These are phyloP conservation scores for Drosophila dunni DNA, from an alignment of 1,140 invertebrate species.

Conservation along the genomic window DNA sequence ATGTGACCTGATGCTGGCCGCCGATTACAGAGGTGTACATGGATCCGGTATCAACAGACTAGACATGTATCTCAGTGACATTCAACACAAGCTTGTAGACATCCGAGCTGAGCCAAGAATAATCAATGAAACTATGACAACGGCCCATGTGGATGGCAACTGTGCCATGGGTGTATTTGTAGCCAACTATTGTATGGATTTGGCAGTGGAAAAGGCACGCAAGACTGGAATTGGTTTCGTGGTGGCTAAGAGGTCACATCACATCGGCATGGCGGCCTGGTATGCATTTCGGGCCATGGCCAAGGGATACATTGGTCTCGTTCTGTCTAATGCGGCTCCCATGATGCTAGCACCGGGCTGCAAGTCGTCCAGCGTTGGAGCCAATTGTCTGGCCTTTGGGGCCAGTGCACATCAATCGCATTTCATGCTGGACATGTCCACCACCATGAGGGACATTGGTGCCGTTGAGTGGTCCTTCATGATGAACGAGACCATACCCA, in stretches of 20 bases:
- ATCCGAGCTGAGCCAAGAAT: conserved; percentile 87
- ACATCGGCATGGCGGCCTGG: conserved; percentile 90
- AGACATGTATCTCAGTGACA: conserved; percentile 88
- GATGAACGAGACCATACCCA: conserved; percentile 89
- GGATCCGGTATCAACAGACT: conserved; percentile 95
- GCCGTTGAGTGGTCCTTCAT: conserved; percentile 91
- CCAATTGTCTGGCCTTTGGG: conserved; percentile 93
- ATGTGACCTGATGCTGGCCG: conserved; percentile 91
- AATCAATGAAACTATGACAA: conserved; percentile 89
- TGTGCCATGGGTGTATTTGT: conserved; percentile 89
- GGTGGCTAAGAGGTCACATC: conserved; percentile 87
- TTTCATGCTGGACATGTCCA: conserved; percentile 97
- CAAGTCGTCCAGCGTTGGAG: conserved; percentile 90
- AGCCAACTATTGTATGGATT: conserved; percentile 92
- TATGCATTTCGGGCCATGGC: conserved; percentile 92
- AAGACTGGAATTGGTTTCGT: conserved; percentile 94
- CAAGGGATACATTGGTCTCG: conserved; percentile 91
- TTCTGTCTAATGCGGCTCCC: conserved; percentile 96
- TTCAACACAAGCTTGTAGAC: conserved; percentile 85
- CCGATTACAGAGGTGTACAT: conserved; percentile 94
- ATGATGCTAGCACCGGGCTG: conserved; percentile 92
- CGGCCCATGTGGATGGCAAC: conserved; percentile 92
- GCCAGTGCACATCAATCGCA: conserved; percentile 88
- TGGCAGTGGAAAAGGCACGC: conserved; percentile 94
- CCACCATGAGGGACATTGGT: conserved; percentile 88